Percentiles rank a stretch among this genome's conserved stretches.
phyloP scores from a whole-genome alignment of 2,113 vertebrate genomes.

The Chaetodon auriga region DNA sequence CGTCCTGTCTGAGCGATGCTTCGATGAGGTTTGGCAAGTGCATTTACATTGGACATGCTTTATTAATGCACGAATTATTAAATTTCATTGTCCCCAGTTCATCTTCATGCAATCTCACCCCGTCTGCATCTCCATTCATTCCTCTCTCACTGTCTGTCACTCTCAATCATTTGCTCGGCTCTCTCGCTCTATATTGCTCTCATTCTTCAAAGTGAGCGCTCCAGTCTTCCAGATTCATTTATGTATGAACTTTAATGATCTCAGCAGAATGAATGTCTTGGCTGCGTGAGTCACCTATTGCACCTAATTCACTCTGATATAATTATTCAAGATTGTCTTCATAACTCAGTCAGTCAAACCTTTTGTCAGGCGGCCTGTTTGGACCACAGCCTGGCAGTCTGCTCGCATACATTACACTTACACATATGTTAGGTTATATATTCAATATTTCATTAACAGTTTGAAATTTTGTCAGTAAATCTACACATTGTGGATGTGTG shows the following conservation, averaged over 20 bases:
- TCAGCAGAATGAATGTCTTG: constrained; percentile 23
- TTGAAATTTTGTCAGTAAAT: not conserved
- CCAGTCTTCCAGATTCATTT: constrained; percentile 33
- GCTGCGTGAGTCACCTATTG: constrained; percentile 20
- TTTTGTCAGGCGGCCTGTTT: constrained; percentile 7
- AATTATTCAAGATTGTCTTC: constrained; percentile 50
- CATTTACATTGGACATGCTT: constrained; percentile 41
- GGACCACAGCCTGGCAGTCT: not conserved
- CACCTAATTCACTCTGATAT: constrained; percentile 30
- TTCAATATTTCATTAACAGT: not conserved
- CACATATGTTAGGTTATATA: not conserved
- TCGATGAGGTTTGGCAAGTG: not conserved
- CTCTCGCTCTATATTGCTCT: constrained; percentile 40
- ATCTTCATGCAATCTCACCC: constrained; percentile 16
- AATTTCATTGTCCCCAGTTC: constrained; percentile 43
- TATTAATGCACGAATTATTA: constrained; percentile 54
- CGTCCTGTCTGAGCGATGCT: not conserved
- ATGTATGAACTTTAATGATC: constrained; percentile 50
- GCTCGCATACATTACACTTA: not conserved
- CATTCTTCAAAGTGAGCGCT: constrained; percentile 57
- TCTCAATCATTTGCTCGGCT: constrained; percentile 27
- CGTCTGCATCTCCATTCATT: not conserved
- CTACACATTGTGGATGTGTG: too few species aligned
- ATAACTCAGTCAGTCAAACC: constrained; percentile 25
- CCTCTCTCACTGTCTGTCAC: not conserved